phyloP scores from a whole-genome alignment of 2,888 invertebrate species.

The Tigriopus californicus region DNA sequence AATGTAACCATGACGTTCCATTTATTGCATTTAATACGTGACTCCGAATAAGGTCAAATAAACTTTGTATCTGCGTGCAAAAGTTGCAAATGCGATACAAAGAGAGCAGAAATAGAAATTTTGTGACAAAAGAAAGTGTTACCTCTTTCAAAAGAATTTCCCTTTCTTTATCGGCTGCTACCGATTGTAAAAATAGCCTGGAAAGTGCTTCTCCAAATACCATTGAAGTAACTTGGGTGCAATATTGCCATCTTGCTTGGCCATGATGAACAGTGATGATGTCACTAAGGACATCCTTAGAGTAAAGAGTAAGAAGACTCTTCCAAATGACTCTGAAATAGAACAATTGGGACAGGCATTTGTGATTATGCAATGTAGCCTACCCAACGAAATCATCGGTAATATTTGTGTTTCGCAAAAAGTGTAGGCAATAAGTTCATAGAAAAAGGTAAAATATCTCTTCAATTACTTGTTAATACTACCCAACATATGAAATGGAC shows the following conservation, averaged over 20 bases:
- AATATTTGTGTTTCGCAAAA: too few species aligned
- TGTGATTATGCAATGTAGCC: neutral
- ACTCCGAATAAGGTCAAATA: conserved; percentile 1
- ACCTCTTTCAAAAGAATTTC: neutral
- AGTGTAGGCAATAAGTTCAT: too few species aligned
- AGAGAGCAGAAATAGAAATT: too few species aligned
- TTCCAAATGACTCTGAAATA: conserved; percentile 8
- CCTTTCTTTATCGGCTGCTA: neutral
- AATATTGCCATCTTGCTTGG: conserved; percentile 14
- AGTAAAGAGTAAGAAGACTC: neutral
- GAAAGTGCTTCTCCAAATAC: conserved; percentile 10
- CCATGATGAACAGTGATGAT: conserved; percentile 8
- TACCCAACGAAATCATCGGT: neutral
- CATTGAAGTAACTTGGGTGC: conserved; percentile 9
- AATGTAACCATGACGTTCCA: neutral
- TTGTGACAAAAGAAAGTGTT: too few species aligned
- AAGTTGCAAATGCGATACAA: neutral
- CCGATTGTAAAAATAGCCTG: neutral
- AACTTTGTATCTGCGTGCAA: neutral
- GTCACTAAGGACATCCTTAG: conserved; percentile 6
- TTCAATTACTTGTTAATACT: too few species aligned
- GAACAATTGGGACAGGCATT: too few species aligned
- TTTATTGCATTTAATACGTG: neutral
- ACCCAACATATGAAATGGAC: too few species aligned
- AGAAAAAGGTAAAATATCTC: too few species aligned